Evolutionary conservation across 2,113 vertebrate species (phyloP), one percentile per base, ranked within the genome.

Genomic region (Tupaia tana): DNA sequence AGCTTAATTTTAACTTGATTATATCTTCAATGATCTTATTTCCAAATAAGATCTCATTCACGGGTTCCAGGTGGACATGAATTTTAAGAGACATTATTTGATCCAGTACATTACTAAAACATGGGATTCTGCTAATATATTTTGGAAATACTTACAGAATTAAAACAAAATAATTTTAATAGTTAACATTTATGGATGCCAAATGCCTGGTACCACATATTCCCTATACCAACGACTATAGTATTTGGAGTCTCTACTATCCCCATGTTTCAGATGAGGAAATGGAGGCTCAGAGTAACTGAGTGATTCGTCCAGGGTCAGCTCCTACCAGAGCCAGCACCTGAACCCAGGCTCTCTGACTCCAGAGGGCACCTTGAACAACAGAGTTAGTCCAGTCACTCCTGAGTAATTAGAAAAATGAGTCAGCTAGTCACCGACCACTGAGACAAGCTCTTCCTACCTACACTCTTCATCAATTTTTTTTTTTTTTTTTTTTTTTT

Each of bases 401-500:
- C 52, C 54, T 27, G 43, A 92, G 66, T 94, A 69, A 70, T 59
- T 31, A 86, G 66, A n/a, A 82, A 67, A 93, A 20, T 31, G 25
- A 79, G 25, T 58, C 82, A 34, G 59, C 73, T 70, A 27, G 15
- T 91, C 84, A 43, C 19, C 59, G 19, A 56, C 19, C 31, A 70
- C 79, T 70, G 52, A 8, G 94, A 20, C 20, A 31, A 19, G n/a
- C 15, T 25, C 31, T 64, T 4, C 22, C 58, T 29, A 22, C 52
- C 27, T 54, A 24, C 15, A 11, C 58, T 89, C 89, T 71, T 96
- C 78, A 34, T 34, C 22, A 9, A 34, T 70, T 34, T 43, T 8
- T 81, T 77, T 77, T 82, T 64, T 95, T 84, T 31, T 56, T 29
- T 58, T 8, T 82, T 78, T 94, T 82, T 56, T 69, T 29, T 92